A percentile compares a stretch with the other conserved stretches of the same genome.
These are phyloP conservation scores for Keiferia lycopersicella DNA, from an alignment of 2,888 invertebrate species.

Conservation along the genomic window DNA sequence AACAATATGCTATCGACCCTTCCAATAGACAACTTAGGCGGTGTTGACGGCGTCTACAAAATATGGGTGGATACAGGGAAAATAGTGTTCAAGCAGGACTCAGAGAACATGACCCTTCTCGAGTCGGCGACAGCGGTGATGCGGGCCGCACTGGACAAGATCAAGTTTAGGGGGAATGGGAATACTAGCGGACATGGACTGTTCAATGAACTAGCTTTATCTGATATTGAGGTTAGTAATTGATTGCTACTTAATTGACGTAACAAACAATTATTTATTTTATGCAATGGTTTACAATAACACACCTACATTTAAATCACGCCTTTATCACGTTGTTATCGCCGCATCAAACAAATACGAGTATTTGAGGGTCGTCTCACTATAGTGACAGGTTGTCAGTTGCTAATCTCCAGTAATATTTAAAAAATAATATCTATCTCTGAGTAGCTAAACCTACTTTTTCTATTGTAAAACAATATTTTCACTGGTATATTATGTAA, in stretches of 20 bases:
- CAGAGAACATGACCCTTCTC: conserved; percentile 75
- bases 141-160: conserved; percentile 87
- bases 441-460: too few relatives aligned
- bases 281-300: not conserved
- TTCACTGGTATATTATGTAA: too few relatives aligned
- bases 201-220: conserved; percentile 79
- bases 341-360: too few relatives aligned
- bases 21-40: conserved; percentile 84
- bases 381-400: too few relatives aligned
- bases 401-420: too few relatives aligned
- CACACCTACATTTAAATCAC: too few relatives aligned
- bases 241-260: too few relatives aligned
- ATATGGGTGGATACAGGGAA: conserved; percentile 86
- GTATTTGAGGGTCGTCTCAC: too few relatives aligned
- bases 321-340: too few relatives aligned
- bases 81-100: conserved; percentile 80
- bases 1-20: conserved; percentile 85
- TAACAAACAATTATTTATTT: too few relatives aligned
- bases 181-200: conserved; percentile 58
- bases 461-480: too few relatives aligned
- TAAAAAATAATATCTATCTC: too few relatives aligned
- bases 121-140: conserved; percentile 88
- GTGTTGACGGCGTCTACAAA: conserved; percentile 81
- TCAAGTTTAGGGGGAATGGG: conserved; percentile 73
- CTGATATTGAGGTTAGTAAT: conserved; percentile 77